phyloP scores from a whole-genome alignment of 2,888 invertebrate genomes.

The Pterobdella sp. region DNA sequence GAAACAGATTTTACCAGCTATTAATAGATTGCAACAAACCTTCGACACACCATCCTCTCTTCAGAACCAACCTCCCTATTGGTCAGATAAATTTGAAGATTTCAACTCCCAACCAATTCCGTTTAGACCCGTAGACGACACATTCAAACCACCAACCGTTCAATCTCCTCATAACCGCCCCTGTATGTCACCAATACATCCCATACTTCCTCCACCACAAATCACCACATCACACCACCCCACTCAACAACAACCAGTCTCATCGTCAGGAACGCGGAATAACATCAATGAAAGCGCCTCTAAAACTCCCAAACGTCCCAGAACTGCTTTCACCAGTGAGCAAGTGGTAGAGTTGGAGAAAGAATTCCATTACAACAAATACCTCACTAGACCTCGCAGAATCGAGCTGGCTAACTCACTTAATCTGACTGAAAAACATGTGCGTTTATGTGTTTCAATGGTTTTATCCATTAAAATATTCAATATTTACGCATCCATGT shows the following conservation, averaged over 20 bases:
- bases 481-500: background rate
- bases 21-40: background rate
- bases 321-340: slow-evolving; percentile 73
- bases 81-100: background rate
- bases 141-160: background rate
- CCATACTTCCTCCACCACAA: background rate
- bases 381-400: slow-evolving; percentile 18
- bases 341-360: slow-evolving; percentile 52
- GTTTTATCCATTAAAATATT: background rate
- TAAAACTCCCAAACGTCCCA: slow-evolving; percentile 54
- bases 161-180: background rate
- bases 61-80: no score
- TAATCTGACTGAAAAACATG: slow-evolving; percentile 25
- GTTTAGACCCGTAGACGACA: background rate
- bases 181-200: background rate
- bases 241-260: background rate
- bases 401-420: slow-evolving; percentile 26
- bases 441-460: background rate
- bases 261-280: background rate
- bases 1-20: background rate
- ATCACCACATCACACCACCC: background rate
- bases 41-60: background rate
- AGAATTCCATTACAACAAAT: slow-evolving; percentile 53
- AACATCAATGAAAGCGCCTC: background rate
- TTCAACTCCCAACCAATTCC: background rate